Percentiles rank a stretch among this genome's conserved stretches.
Conservation (phyloP, 1,140 invertebrate species). For the Drosophila miranda region DNA sequence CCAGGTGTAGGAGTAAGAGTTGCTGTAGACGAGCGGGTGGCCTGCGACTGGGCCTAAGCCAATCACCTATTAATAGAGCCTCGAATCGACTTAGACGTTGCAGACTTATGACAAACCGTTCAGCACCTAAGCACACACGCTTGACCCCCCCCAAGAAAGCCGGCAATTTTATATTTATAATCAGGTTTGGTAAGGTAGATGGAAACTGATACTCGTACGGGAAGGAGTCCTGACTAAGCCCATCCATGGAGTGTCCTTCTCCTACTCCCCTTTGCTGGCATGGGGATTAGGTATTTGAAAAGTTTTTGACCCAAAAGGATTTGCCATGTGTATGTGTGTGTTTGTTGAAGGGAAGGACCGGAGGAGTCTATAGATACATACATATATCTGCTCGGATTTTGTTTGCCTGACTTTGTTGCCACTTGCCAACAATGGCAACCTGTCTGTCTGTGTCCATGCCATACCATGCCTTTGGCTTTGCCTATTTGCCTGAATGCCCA, state of each 20-base stretch:
- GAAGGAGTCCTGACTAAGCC: conserved; percentile 35
- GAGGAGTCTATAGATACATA: conserved; percentile 36
- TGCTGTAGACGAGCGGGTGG: background rate
- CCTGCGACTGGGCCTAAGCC: conserved; percentile 12
- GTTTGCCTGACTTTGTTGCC: conserved; percentile 78
- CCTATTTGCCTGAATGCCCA: conserved; percentile 76
- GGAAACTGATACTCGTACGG: background rate
- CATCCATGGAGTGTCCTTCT: conserved; percentile 18
- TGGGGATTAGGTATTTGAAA: conserved; percentile 77
- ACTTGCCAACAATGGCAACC: conserved; percentile 75
- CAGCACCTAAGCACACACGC: conserved; percentile 14
- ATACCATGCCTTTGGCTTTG: conserved; percentile 37
- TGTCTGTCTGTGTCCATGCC: conserved; percentile 25
- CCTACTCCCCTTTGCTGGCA: conserved; percentile 39
- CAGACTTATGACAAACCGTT: conserved; percentile 45
- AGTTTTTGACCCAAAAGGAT: conserved; percentile 78
- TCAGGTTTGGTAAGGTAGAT: conserved; percentile 3
- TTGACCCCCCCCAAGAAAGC: conserved; percentile 25
- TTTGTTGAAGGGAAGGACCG: conserved; percentile 1
- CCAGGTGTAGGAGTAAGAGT: conserved; percentile 36
- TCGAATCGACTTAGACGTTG: conserved; percentile 48
- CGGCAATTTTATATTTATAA: conserved; percentile 48
- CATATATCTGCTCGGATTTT: conserved; percentile 55
- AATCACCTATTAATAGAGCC: conserved; percentile 69
- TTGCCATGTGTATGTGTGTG: conserved; percentile 35